Percentiles rank a stretch among this genome's conserved stretches.
phyloP scores from a whole-genome alignment of 2,888 invertebrate genomes.

The Pseudeuparius sepicola region DNA sequence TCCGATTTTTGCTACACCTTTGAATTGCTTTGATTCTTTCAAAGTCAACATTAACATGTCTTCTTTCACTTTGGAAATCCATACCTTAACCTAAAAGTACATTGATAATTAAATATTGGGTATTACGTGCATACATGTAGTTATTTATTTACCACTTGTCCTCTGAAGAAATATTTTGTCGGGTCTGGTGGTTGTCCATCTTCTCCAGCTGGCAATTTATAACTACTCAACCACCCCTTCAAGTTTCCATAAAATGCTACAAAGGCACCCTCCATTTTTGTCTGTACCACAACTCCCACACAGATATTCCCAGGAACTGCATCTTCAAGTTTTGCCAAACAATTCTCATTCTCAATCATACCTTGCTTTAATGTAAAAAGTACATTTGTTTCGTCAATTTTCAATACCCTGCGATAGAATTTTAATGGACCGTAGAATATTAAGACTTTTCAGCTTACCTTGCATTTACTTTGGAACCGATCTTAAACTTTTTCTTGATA shows the following conservation, averaged over 20 bases:
- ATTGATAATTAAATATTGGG: constrained; percentile 1
- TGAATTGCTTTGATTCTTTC: constrained; percentile 25
- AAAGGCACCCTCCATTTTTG: constrained; percentile 42
- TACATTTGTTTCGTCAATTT: constrained; percentile 40
- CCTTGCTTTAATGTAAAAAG: constrained; percentile 57
- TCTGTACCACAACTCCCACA: constrained; percentile 46
- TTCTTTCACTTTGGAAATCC: constrained; percentile 36
- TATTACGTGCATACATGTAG: not conserved
- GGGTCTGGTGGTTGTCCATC: constrained; percentile 29
- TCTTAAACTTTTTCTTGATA: constrained; percentile 45
- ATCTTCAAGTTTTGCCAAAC: constrained; percentile 43
- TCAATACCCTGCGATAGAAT: constrained; percentile 41
- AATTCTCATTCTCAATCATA: constrained; percentile 46
- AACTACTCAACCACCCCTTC: constrained; percentile 40
- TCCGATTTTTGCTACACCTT: constrained; percentile 34
- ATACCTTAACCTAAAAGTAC: constrained; percentile 43
- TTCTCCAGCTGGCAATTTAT: constrained; percentile 27
- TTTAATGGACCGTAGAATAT: constrained; percentile 5
- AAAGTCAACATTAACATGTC: constrained; percentile 43
- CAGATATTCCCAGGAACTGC: constrained; percentile 44
- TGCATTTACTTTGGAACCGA: constrained; percentile 47
- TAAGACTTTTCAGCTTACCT: constrained; percentile 32
- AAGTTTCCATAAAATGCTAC: constrained; percentile 51
- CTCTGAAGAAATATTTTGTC: constrained; percentile 44
- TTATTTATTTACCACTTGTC: constrained; percentile 48